phyloP scores from a whole-genome alignment of 2,113 vertebrate genomes.

The Rhinichthys klamathensis region DNA sequence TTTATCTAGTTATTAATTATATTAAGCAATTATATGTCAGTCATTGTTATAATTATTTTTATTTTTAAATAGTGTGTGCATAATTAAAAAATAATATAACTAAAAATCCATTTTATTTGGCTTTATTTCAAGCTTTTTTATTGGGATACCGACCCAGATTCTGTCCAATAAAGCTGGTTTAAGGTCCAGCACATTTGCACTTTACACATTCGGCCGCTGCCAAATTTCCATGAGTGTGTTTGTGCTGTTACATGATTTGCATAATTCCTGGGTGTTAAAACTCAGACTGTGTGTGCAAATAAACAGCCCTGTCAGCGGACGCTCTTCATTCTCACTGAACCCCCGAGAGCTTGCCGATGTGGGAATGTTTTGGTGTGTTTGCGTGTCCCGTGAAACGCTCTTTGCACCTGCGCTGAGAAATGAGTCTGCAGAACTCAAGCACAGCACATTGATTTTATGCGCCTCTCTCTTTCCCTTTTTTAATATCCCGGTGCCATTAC shows the following conservation, averaged over 20 bases:
- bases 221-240: not conserved
- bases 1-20: not conserved
- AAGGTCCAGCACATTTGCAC: not conserved
- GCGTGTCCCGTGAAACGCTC: not conserved
- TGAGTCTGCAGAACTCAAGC: slow-evolving; percentile 61
- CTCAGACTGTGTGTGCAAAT: not conserved
- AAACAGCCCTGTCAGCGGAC: not conserved
- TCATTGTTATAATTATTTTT: not conserved
- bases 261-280: slow-evolving; percentile 1
- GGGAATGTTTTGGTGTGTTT: not conserved
- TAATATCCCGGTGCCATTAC: slow-evolving; percentile 63
- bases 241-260: not conserved
- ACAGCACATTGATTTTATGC: slow-evolving; percentile 62
- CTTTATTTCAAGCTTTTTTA: not conserved
- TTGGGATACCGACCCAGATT: not conserved
- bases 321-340: not conserved
- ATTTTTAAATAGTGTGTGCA: not conserved
- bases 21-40: not conserved
- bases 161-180: not conserved
- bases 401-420: slow-evolving; percentile 9
- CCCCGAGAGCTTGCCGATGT: not conserved
- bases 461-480: slow-evolving; percentile 64
- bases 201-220: not conserved
- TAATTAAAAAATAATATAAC: not conserved
- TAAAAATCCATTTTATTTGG: too few species aligned